Evolutionary conservation across 2,797 vertebrate genomes (phyloP).

Genomic region (Eidolon dupreanum): DNA sequence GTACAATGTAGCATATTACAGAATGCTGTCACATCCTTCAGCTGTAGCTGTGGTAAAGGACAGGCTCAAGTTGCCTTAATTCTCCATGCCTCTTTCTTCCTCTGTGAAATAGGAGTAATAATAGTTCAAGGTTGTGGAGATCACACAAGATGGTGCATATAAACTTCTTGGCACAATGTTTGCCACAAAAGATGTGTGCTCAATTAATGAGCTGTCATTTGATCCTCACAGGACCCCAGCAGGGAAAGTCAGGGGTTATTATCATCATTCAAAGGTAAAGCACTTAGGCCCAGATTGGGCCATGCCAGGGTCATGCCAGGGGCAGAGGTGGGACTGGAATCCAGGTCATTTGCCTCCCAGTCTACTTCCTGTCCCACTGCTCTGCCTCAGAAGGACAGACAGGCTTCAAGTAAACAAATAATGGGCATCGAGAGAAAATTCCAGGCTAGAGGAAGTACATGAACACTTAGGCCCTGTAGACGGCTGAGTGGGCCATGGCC

Average conservation of each 20-base stretch:
- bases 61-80: neutral
- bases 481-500: neutral
- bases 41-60: neutral
- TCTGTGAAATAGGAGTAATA: neutral
- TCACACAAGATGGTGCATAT: neutral
- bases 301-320: neutral
- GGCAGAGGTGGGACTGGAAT: neutral
- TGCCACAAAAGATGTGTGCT: neutral
- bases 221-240: neutral
- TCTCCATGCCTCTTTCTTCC: neutral
- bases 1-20: accelerated
- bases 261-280: neutral
- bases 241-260: neutral
- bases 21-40: accelerated
- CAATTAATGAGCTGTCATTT: neutral
- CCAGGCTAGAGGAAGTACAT: neutral
- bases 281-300: neutral
- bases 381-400: neutral
- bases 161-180: neutral
- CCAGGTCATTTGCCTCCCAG: neutral
- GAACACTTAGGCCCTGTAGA: neutral
- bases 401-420: neutral
- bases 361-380: neutral
- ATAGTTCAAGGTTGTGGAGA: neutral
- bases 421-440: neutral